Conservation (phyloP, 2,797 vertebrate species). For the Rhabdomys pumilio region DNA sequence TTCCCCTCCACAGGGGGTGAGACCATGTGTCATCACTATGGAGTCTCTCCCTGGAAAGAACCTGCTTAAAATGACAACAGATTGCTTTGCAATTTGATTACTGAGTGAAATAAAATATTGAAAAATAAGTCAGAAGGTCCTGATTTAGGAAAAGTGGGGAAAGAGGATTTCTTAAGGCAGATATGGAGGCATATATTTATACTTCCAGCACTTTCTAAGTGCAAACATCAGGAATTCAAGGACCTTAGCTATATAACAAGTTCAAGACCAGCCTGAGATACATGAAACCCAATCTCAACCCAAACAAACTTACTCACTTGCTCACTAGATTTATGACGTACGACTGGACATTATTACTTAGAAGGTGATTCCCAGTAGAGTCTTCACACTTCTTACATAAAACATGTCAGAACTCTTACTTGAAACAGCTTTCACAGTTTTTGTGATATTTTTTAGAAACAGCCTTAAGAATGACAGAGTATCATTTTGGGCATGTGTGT, state of each 20-base stretch:
- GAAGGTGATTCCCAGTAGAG: neutral
- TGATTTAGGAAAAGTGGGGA: neutral
- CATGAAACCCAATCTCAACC: neutral
- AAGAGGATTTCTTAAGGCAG: neutral
- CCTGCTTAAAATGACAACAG: conserved; percentile 24
- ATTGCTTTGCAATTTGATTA: conserved; percentile 60
- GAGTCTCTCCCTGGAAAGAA: conserved; percentile 7
- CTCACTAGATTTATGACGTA: neutral
- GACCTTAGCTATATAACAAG: neutral
- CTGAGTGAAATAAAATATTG: conserved; percentile 18
- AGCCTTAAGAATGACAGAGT: neutral
- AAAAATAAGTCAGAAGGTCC: conserved; percentile 51
- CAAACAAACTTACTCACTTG: neutral
- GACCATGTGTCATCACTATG: neutral
- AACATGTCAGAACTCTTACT: conserved; percentile 18
- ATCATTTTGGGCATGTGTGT: conserved; percentile 13
- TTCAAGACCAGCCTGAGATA: neutral
- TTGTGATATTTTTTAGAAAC: conserved; percentile 29
- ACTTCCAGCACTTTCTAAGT: neutral
- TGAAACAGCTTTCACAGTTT: conserved; percentile 58
- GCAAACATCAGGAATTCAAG: too few species aligned
- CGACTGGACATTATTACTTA: conserved; percentile 18
- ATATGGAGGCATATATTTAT: neutral
- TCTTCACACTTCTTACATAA: neutral
- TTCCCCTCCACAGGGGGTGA: neutral